Conservation (phyloP, 2,113 vertebrate species). For the Pleuronectes platessa region DNA sequence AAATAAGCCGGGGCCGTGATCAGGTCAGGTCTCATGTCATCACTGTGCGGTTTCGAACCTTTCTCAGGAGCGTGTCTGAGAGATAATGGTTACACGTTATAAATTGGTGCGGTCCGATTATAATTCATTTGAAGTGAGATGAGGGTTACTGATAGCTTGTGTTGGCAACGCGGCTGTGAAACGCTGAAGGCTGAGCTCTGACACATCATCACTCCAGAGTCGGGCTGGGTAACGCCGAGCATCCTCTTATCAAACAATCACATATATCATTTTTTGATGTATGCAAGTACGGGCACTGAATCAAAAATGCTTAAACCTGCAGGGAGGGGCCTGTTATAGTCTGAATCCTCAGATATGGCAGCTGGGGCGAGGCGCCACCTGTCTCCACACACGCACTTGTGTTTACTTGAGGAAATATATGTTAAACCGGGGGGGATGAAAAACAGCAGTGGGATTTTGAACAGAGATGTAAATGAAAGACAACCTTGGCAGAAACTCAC, state of each 20-base stretch:
- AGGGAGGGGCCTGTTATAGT: constrained; percentile 8
- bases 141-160: constrained; percentile 53
- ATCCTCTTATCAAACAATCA: constrained; percentile 49
- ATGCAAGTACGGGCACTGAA: constrained; percentile 42
- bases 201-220: constrained; percentile 54
- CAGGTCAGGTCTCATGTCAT: not conserved
- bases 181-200: constrained; percentile 36
- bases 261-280: constrained; percentile 60
- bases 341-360: constrained; percentile 24
- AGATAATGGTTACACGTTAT: too few relatives aligned
- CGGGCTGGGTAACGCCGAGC: constrained; percentile 7
- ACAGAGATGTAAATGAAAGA: not conserved
- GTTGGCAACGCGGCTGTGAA: constrained; percentile 34
- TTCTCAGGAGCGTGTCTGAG: too few relatives aligned
- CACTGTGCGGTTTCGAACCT: too few relatives aligned
- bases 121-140: not conserved
- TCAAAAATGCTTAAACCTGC: constrained; percentile 35
- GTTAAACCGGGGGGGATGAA: not conserved
- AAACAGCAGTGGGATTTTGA: not conserved
- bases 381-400: not conserved
- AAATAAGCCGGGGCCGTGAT: not conserved
- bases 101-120: not conserved
- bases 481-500: not conserved
- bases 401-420: constrained; percentile 10
- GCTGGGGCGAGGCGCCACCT: constrained; percentile 6